Evolutionary conservation across 2,113 vertebrate genomes (phyloP), one percentile per base, ranked within the genome.

Genomic region (Nothoprocta pentlandii): DNA sequence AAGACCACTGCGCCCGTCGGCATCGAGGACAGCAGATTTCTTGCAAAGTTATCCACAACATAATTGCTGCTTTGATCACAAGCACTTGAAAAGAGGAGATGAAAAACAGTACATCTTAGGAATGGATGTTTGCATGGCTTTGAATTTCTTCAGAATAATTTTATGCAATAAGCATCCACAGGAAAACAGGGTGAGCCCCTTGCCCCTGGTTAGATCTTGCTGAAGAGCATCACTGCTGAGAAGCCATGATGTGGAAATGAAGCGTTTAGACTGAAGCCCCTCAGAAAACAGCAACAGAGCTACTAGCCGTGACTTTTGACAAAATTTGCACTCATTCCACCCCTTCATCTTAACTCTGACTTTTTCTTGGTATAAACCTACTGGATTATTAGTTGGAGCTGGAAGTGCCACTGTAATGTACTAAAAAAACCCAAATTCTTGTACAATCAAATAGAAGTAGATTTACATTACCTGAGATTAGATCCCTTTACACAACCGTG

Each of bases 41-140:
- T 98, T 81, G 98, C 99, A 96, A 99, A 99, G 76, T 96, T 98
- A 87, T 99, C 98, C 22, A 99, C 98, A 61, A 99, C 97, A 1
- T 96, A 95, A 95, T 99, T 99, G 58, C 84, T 95, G 96, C 98
- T 99, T 97, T 98, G 99, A 92, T 99, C 98, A 96, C 99, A 99
- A 85, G 97, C 76, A 51, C 99, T 99, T 95, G 87, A 93, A 64
- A 64, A 80, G 49, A 92, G 75, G 5, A 93, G 59, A 73, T 16
- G 14, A 41, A 81, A 85, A 88, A 0, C 3, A 89, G 10, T 23
- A 10, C 12, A n/a, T 61, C 16, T 90, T 26, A 69, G 56, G 78
- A 59, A 0, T 10, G 76, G 41, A 6, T 42, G 41, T 41, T 69
- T 91, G 61, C 22, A 36, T 1, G 26, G 66, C 12, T 93, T 73